Percentiles rank a stretch among this genome's conserved stretches.
Conservation (phyloP, 2,113 vertebrate genomes). For the human region DNA sequence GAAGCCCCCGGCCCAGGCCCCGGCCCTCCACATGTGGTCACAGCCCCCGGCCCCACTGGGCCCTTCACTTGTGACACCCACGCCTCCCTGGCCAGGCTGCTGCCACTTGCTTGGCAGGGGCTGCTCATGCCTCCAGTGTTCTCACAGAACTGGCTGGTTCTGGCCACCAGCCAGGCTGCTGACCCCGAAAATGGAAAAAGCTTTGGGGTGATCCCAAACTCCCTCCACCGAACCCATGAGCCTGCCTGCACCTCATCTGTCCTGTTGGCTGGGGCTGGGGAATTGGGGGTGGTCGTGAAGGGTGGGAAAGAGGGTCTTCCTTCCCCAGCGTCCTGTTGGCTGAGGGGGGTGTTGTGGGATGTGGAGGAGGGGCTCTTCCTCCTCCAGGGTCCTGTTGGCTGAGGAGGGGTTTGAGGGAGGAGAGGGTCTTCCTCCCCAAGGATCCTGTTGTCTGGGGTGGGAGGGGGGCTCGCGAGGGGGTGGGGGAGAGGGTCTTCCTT, state of each 20-base stretch:
- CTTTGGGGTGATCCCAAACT: not conserved
- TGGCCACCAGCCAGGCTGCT: no score
- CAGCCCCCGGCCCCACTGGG: no score
- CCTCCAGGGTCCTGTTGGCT: no score
- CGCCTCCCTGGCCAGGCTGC: no score
- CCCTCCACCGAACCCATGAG: not conserved
- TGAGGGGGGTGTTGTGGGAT: accelerated
- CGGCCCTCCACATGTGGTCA: no score
- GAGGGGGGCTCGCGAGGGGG: no score
- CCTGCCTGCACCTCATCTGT: not conserved
- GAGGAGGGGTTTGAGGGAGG: no score
- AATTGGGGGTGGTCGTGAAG: accelerated
- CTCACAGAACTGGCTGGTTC: no score
- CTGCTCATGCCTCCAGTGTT: accelerated
- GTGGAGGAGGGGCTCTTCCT: no score
- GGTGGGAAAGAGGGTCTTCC: not conserved
- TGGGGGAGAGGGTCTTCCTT: no score
- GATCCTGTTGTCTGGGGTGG: no score
- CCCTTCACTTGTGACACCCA: not conserved
- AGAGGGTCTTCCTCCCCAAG: no score
- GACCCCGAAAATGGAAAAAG: not conserved
- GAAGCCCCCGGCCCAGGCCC: not conserved
- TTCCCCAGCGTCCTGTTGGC: not conserved
- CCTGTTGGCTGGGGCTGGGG: not conserved
- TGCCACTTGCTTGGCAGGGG: not conserved